Evolutionary conservation across 2,888 invertebrate species (phyloP).

Genomic region (Ischnura elegans): DNA sequence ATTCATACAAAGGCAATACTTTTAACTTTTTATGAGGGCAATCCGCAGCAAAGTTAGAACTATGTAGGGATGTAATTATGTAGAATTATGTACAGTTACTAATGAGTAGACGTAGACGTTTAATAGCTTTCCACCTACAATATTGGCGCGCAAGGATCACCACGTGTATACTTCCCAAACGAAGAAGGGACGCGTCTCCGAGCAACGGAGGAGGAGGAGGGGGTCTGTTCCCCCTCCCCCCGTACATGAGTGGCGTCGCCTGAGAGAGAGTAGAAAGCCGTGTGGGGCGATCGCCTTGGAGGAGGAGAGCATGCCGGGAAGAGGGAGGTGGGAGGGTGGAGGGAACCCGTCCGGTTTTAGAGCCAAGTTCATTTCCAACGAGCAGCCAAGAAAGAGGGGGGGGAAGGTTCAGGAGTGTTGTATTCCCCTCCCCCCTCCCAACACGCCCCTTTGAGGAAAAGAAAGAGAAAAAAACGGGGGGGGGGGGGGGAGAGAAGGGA

Average conservation of each 20-base stretch:
- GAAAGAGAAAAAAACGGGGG: background rate
- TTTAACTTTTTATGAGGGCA: no score
- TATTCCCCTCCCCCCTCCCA: background rate
- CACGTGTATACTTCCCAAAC: background rate
- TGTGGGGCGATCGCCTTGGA: background rate
- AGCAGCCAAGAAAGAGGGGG: background rate
- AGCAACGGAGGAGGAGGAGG: background rate
- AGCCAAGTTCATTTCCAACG: slow-evolving; percentile 59
- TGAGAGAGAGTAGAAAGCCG: slow-evolving; percentile 58
- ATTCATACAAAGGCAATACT: no score
- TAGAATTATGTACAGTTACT: no score
- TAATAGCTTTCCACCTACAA: no score
- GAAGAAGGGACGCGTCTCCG: background rate
- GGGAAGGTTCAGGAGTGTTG: background rate
- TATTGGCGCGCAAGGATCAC: background rate
- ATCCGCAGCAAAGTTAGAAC: no score
- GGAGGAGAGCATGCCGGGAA: background rate
- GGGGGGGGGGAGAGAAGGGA: background rate
- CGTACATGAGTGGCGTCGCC: background rate
- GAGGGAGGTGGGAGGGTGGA: background rate
- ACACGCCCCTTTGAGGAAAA: background rate
- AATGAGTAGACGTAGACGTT: no score
- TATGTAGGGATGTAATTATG: no score
- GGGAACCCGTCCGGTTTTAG: slow-evolving; percentile 53
- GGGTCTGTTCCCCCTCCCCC: no score